Conservation (phyloP, 1,140 invertebrate species). For the Macrostomum lignano region DNA sequence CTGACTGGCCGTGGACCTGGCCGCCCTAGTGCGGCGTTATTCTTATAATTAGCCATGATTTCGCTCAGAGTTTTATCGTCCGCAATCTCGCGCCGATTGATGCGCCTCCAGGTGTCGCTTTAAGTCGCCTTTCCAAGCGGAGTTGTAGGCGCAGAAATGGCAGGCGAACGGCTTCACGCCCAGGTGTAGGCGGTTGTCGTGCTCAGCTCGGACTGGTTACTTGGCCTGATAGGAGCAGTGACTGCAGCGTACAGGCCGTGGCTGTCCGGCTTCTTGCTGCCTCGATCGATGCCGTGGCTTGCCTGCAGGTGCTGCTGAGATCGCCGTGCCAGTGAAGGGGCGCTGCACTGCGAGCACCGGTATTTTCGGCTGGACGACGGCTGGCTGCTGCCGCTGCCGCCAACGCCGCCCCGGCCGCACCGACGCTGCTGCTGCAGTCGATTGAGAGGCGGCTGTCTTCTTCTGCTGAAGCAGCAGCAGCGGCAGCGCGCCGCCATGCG, state of each 20-base stretch:
- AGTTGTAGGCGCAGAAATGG: constrained; percentile 18
- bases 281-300: background rate
- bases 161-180: constrained; percentile 21
- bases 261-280: background rate
- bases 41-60: constrained; percentile 5
- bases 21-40: constrained; percentile 7
- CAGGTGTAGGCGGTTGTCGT: constrained; percentile 37
- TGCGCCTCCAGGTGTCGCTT: constrained; percentile 25
- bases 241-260: background rate
- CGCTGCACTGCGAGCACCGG: constrained; percentile 1
- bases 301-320: background rate
- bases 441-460: too few relatives aligned
- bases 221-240: constrained; percentile 13
- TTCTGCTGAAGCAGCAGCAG: too few relatives aligned
- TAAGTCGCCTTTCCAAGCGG: constrained; percentile 28
- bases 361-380: constrained; percentile 5
- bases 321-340: constrained; percentile 5
- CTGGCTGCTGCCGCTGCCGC: too few relatives aligned
- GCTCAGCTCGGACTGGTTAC: constrained; percentile 46
- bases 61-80: background rate
- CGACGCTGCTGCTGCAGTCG: too few relatives aligned
- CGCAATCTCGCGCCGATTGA: constrained; percentile 14
- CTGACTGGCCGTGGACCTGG: too few relatives aligned
- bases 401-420: too few relatives aligned
- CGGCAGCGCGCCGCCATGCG: too few relatives aligned